Evolutionary conservation across 2,113 vertebrate genomes (phyloP), one percentile per base, ranked within the genome.

Genomic region (Heterochromis multidens): DNA sequence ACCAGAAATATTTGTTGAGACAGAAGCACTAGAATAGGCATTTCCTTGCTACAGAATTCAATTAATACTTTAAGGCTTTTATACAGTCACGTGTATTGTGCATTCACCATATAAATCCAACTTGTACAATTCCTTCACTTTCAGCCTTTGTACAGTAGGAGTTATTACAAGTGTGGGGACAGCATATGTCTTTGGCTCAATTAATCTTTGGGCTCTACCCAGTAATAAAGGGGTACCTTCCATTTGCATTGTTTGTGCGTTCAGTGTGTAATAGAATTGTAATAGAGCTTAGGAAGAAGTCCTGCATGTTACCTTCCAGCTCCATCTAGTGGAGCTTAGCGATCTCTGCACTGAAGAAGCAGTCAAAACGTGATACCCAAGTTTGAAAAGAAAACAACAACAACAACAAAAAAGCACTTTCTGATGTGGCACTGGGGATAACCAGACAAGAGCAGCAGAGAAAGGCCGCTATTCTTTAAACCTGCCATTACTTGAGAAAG

Each of bases 161-260:
- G 88, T 81, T 43, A 62, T 33, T 67, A 16, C 49, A 29, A 52
- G 21, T 70, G 52, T 72, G 79, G 49, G 58, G 65, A 87, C 9
- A 86, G 31, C 43, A 13, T 17, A 78, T 2, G 7, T 93, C 87
- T 95, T 94, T 95, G 95, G 92, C 84, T 93, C 27, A 81, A 90
- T 92, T 83, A 84, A 81, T 46, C 46, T 84, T 82, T 88, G 74
- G 89, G 74, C 19, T 82, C 83, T 11, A 52, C 86, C 86, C 72
- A 67, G 77, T 49, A 60, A 35, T 88, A 67, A 79, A 80, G 35
- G 54, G 86, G 84, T 87, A 79, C 52, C 80, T 86, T 89, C 29
- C 58, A 49, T 46, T 95, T 97, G 96, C 95, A 97, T 96, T 95
- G 94, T 40, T 91, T 91, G 90, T 95, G 94, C 96, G 17, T 94